These are phyloP conservation scores for Diabrotica balteata DNA, from an alignment of 2,888 invertebrate species.

Conservation along the genomic window DNA sequence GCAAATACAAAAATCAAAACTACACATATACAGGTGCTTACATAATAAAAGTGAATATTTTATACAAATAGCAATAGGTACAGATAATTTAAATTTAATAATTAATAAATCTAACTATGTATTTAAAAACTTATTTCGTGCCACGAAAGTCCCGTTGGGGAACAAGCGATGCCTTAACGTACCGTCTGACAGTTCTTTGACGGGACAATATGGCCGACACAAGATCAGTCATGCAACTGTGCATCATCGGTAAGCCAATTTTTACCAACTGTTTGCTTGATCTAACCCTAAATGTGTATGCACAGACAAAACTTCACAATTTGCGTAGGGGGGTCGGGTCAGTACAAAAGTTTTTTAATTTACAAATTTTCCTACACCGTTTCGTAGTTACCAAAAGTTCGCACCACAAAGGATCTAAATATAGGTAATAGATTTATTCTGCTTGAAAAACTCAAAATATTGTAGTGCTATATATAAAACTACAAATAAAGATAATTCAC, in stretches of 20 bases:
- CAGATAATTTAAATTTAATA: conserved; percentile 59
- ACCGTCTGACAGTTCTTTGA: conserved; percentile 52
- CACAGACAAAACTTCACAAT: conserved; percentile 54
- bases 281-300: conserved; percentile 37
- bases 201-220: conserved; percentile 41
- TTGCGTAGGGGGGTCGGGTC: conserved; percentile 47
- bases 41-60: conserved; percentile 59
- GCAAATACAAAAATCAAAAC: conserved; percentile 60
- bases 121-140: conserved; percentile 35
- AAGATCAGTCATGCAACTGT: conserved; percentile 55
- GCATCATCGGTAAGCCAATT: conserved; percentile 48
- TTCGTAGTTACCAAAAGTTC: conserved; percentile 11
- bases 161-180: conserved; percentile 57
- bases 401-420: conserved; percentile 3
- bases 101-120: conserved; percentile 44
- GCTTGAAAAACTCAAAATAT: conserved; percentile 4
- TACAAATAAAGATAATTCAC: background rate
- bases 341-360: conserved; percentile 54
- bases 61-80: conserved; percentile 62
- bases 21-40: conserved; percentile 62
- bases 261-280: conserved; percentile 23
- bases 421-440: background rate
- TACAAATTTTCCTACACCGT: conserved; percentile 31
- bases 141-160: conserved; percentile 22
- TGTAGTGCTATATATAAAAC: background rate